Percentiles rank a stretch among this genome's conserved stretches.
These are phyloP conservation scores for Stictocephala bisonia DNA, from an alignment of 2,888 invertebrate genomes.

Conservation along the genomic window DNA sequence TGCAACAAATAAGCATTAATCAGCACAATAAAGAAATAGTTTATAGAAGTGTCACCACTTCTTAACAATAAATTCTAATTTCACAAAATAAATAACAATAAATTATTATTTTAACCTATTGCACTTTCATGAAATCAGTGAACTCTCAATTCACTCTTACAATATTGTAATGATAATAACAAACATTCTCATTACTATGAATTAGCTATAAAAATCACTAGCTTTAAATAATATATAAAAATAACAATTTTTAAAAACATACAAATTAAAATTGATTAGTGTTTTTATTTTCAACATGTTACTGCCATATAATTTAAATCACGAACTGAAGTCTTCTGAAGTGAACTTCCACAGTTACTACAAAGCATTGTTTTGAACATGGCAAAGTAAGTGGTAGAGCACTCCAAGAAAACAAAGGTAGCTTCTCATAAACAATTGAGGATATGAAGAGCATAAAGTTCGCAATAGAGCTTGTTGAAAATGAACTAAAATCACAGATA, in stretches of 20 bases:
- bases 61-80: constrained; percentile 28
- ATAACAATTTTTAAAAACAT: background rate
- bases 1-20: too few species aligned
- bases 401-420: constrained; percentile 34
- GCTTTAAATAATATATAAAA: constrained; percentile 16
- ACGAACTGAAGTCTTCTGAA: constrained; percentile 24
- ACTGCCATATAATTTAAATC: background rate
- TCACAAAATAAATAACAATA: constrained; percentile 34
- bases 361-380: background rate
- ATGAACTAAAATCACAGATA: constrained; percentile 23
- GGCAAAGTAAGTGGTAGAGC: constrained; percentile 25
- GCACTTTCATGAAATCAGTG: constrained; percentile 26
- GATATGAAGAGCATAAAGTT: too few species aligned
- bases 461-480: background rate
- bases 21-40: constrained; percentile 27
- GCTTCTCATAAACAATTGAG: too few species aligned
- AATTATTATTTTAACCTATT: constrained; percentile 5
- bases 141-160: constrained; percentile 3
- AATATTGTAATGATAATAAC: constrained; percentile 25
- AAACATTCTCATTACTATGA: constrained; percentile 20
- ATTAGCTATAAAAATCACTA: constrained; percentile 34
- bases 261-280: constrained; percentile 11
- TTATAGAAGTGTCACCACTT: background rate
- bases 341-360: constrained; percentile 23
- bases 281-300: background rate